phyloP scores from a whole-genome alignment of 2,797 vertebrate genomes.

The Todus mexicanus region DNA sequence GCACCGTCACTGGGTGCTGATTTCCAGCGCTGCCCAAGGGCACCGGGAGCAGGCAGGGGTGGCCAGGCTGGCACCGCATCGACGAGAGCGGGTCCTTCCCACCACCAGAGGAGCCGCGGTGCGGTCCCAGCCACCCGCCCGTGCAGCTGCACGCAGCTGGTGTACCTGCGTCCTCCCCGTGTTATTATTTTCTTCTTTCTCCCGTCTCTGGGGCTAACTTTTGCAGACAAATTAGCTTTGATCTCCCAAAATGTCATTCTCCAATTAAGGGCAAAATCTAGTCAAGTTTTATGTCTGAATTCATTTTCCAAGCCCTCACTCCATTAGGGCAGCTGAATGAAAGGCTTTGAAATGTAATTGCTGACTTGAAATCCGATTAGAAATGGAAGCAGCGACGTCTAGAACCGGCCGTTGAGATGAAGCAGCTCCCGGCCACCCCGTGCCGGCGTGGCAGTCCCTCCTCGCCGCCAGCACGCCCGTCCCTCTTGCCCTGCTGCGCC shows the following conservation, averaged over 20 bases:
- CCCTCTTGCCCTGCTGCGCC: accelerated
- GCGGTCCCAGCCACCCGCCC: accelerated
- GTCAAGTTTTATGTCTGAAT: conserved; percentile 71
- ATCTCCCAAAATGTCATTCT: conserved; percentile 55
- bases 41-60: not conserved
- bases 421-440: not conserved
- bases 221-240: conserved; percentile 69
- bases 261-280: conserved; percentile 69
- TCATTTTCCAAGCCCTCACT: conserved; percentile 71
- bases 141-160: not conserved
- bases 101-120: accelerated
- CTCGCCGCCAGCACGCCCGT: accelerated
- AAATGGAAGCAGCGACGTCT: conserved; percentile 52
- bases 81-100: not conserved
- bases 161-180: not conserved
- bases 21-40: not conserved
- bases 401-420: conserved; percentile 31
- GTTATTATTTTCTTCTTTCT: conserved; percentile 27
- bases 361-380: conserved; percentile 68
- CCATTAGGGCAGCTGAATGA: conserved; percentile 68
- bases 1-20: accelerated
- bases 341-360: conserved; percentile 71
- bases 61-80: not conserved
- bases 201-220: conserved; percentile 53
- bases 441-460: not conserved